Evolutionary conservation across 1,140 invertebrate species (phyloP), one percentile per base, ranked within the genome.

Genomic region (Bombus sibiricus): DNA sequence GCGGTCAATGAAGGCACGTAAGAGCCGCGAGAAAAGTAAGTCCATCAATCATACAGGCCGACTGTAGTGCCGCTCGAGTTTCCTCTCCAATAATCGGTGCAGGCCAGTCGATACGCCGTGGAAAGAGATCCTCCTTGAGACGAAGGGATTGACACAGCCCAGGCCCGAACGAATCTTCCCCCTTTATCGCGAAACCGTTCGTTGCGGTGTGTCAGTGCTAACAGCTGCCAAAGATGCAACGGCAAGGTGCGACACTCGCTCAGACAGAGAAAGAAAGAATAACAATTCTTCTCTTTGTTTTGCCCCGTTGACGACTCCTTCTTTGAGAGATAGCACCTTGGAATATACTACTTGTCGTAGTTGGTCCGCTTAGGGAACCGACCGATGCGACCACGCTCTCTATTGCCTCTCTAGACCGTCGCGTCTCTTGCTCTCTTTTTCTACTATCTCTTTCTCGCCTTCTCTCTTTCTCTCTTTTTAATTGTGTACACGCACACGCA

Each of bases 11-110:
- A 94, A 94, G 89, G 90, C 92, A 57, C 93, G 93, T 76, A 94
- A 95, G 91, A 93, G 92, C 74, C 93, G 92, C 39, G 94, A 94
- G 73, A 95, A 94, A 93, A 93, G 94, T 95, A 92, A 95, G 94
- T 94, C 77, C 59, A 73, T 81, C 59, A 85, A 82, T 75, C 79
- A 32, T 53, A 83, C 41, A 85, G 64, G 68, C 39, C 73, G 81
- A 73, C 81, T 62, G 86, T 90, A 90, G 82, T 71, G 86, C 57
- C 83, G 88, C 86, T 90, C 83, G 86, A 88, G 89, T 85, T 89
- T 79, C 81, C 83, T 86, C 88, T 89, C 87, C 79, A 10, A 43
- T 71, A 83, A 74, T 79, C 86, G 74, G 57, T 71, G 81, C 82
- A 87, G 75, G 82, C 68, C 86, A 85, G 75, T 84, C 82, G 81